Evolutionary conservation across 2,797 vertebrate species (phyloP).

Genomic region (Phalanger gymnotis): DNA sequence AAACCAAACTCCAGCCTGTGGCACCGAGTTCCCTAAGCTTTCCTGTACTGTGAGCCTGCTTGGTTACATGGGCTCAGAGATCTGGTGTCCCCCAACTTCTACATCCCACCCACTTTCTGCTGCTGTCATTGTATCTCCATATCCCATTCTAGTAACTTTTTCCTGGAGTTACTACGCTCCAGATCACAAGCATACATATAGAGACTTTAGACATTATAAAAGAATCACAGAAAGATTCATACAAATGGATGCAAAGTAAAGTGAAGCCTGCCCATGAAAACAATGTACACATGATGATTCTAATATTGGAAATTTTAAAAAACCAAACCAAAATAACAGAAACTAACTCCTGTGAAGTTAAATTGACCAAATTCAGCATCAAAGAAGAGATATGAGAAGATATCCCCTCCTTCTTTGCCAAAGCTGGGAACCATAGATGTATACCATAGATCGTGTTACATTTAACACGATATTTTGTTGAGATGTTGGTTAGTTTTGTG

Average conservation of each 20-base stretch:
- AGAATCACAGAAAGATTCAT: not conserved
- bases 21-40: not conserved
- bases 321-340: not conserved
- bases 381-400: not conserved
- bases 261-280: not conserved
- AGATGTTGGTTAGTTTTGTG: too few relatives aligned
- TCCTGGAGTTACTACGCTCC: not conserved
- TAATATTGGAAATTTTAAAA: not conserved
- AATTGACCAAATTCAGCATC: not conserved
- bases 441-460: too few relatives aligned
- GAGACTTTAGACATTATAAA: not conserved
- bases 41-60: not conserved
- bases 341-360: not conserved
- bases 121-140: not conserved
- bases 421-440: not conserved
- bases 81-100: not conserved
- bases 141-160: not conserved
- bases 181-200: not conserved
- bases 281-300: not conserved
- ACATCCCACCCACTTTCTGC: not conserved
- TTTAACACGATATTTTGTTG: not conserved
- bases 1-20: too few relatives aligned
- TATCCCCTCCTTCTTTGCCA: not conserved
- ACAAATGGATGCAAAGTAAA: not conserved
- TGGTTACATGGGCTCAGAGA: not conserved